These are phyloP conservation scores for Epizoanthus illoricatus DNA, from an alignment of 92 coral and sea anemone species.

Conservation along the genomic window DNA sequence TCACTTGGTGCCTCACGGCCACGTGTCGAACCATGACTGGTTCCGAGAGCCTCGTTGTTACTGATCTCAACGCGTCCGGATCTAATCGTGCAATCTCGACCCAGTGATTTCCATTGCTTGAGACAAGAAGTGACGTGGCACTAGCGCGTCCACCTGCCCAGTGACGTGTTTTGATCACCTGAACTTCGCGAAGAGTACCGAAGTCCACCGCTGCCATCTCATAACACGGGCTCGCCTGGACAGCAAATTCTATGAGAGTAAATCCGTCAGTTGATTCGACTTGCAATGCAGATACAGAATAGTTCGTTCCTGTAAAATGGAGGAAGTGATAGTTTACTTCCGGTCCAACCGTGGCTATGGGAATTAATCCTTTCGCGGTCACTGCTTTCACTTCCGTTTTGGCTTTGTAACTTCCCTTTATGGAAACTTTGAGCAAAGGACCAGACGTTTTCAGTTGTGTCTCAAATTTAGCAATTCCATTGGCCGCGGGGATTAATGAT, in stretches of 20 bases:
- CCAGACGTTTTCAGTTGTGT: neutral
- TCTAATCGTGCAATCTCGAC: constrained; percentile 12
- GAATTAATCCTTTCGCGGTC: neutral
- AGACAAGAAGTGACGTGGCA: constrained; percentile 16
- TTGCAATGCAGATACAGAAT: neutral
- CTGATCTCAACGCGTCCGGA: constrained; percentile 5
- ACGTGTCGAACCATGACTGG: constrained; percentile 5
- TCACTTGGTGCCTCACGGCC: constrained; percentile 22
- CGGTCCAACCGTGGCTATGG: constrained; percentile 5
- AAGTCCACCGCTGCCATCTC: constrained; percentile 36
- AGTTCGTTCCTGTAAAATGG: neutral
- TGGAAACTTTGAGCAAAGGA: neutral
- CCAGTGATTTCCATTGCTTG: constrained; percentile 24
- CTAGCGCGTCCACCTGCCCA: constrained; percentile 15
- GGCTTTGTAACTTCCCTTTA: neutral
- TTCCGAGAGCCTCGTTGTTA: constrained; percentile 9
- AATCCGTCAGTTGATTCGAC: neutral
- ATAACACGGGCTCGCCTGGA: constrained; percentile 12
- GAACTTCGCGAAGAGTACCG: constrained; percentile 14
- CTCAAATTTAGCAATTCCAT: constrained; percentile 6
- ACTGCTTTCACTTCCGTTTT: neutral
- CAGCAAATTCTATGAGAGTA: constrained; percentile 1
- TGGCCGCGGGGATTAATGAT: neutral
- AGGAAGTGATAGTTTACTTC: constrained; percentile 1
- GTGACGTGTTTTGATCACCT: constrained; percentile 18